Evolutionary conservation across 2,113 vertebrate genomes (phyloP).

Genomic region (Myrmecobius fasciatus): DNA sequence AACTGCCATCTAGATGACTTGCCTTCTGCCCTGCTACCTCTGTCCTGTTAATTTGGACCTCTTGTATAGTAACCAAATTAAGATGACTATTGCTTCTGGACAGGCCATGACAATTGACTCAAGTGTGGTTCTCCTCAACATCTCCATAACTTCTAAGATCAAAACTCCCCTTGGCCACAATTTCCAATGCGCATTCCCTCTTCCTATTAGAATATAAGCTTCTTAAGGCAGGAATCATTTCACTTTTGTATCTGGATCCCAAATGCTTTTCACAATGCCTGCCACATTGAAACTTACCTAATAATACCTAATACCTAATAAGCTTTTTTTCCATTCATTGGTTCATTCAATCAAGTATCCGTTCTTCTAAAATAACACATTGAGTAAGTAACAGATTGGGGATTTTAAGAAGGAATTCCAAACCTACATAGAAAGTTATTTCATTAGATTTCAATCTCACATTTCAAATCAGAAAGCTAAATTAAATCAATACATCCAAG

Average conservation of each 20-base stretch:
- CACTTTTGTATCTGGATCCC: background rate
- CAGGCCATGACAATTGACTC: background rate
- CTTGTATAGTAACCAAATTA: background rate
- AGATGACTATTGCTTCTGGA: background rate
- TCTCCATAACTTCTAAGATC: background rate
- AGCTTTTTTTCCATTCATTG: no score
- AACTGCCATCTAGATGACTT: background rate
- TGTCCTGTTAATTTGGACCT: background rate
- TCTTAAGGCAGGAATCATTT: background rate
- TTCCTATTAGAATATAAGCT: background rate
- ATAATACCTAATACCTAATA: no score
- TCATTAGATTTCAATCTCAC: background rate
- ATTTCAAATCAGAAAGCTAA: background rate
- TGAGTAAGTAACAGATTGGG: background rate
- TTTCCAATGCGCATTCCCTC: background rate
- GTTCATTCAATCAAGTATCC: background rate
- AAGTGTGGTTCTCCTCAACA: background rate
- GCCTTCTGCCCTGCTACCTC: background rate
- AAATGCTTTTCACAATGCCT: background rate
- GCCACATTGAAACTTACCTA: background rate
- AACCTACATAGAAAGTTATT: background rate
- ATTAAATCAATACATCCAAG: background rate
- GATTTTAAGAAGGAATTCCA: background rate
- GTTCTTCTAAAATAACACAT: background rate
- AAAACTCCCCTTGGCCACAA: background rate